phyloP scores from a whole-genome alignment of 92 coral and sea anemone genomes.

The Micromussa lordhowensis region DNA sequence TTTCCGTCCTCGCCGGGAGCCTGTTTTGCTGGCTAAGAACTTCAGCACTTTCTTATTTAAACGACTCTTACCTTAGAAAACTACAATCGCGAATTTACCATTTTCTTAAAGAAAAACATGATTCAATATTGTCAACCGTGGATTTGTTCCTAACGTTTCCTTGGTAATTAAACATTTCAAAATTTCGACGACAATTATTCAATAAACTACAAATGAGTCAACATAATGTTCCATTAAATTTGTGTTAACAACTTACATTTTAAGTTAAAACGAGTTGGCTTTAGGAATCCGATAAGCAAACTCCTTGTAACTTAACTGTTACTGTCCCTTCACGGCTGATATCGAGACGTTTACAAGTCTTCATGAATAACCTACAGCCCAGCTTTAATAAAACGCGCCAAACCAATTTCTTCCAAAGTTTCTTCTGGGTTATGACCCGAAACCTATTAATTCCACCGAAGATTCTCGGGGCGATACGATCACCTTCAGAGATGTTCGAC shows the following conservation, averaged over 20 bases:
- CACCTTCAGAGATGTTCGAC: conserved; percentile 15
- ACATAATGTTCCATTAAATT: not conserved
- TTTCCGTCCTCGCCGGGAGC: too few relatives aligned
- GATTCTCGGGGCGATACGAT: not conserved
- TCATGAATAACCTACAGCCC: not conserved
- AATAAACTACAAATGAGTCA: not conserved
- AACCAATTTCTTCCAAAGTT: not conserved
- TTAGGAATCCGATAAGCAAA: not conserved
- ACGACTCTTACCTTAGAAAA: not conserved
- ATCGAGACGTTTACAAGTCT: not conserved
- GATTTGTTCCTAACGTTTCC: conserved; percentile 25
- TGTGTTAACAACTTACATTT: not conserved
- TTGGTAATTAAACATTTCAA: not conserved
- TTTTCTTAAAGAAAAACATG: not conserved
- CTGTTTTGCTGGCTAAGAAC: too few relatives aligned
- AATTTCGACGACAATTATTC: not conserved
- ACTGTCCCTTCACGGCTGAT: not conserved
- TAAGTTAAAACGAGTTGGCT: not conserved
- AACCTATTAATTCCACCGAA: not conserved
- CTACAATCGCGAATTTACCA: not conserved
- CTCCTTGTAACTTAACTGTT: not conserved
- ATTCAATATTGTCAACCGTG: not conserved
- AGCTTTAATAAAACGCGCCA: not conserved
- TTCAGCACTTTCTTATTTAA: not conserved
- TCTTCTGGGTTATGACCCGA: not conserved